These are phyloP conservation scores for Serranus cabrilla DNA, from an alignment of 2,797 vertebrate species.

Conservation along the genomic window DNA sequence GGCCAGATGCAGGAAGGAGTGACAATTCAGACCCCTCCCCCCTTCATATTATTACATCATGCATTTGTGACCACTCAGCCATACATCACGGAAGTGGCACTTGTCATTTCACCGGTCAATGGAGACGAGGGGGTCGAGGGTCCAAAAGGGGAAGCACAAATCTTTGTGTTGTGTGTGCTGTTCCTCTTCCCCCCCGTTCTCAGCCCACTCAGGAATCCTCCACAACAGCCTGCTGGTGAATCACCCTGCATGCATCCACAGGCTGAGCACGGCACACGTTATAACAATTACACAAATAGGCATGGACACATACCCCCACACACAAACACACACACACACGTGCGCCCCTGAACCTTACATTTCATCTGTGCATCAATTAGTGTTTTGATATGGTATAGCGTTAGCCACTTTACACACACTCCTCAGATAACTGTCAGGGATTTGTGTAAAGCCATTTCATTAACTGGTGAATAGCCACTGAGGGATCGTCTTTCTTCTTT, in stretches of 20 bases:
- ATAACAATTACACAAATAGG: conserved; percentile 59
- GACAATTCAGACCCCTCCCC: conserved; percentile 48
- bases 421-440: conserved; percentile 49
- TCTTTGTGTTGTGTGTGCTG: conserved; percentile 17
- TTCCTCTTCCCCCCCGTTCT: conserved; percentile 26
- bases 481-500: no score
- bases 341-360: conserved; percentile 40
- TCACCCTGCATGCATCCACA: conserved; percentile 69
- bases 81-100: conserved; percentile 46
- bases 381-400: conserved; percentile 47
- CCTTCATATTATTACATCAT: conserved; percentile 49
- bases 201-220: conserved; percentile 68
- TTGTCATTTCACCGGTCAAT: conserved; percentile 49
- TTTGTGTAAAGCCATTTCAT: conserved; percentile 44
- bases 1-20: conserved; percentile 51
- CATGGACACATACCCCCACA: conserved; percentile 49
- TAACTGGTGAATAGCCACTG: conserved; percentile 45
- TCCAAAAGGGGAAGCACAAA: conserved; percentile 21
- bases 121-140: conserved; percentile 13
- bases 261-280: conserved; percentile 53
- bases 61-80: conserved; percentile 51
- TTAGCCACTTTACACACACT: conserved; percentile 52
- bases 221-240: conserved; percentile 69
- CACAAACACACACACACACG: conserved; percentile 57
- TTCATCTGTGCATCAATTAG: conserved; percentile 53